A percentile compares a stretch with the other conserved stretches of the same genome.
Evolutionary conservation across 2,113 vertebrate genomes (phyloP).

Genomic region (Alethe castanea): DNA sequence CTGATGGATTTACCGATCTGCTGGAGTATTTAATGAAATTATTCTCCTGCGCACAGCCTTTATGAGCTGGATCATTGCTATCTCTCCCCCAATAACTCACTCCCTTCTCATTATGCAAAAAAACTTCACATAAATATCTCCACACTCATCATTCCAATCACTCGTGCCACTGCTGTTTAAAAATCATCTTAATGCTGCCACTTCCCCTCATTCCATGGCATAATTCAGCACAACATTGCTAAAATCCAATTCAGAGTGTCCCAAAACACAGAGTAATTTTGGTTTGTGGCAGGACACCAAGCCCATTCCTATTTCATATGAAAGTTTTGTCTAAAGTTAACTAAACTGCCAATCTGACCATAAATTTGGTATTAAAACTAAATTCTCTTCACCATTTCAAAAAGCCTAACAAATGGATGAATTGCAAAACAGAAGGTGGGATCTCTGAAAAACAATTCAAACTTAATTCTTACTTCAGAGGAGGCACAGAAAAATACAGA

Average conservation of each 20-base stretch:
- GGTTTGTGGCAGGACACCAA: not conserved
- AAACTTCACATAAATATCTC: not conserved
- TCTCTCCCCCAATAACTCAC: not conserved
- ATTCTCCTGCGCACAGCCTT: not conserved
- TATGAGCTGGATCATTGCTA: not conserved
- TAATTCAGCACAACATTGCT: not conserved
- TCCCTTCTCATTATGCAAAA: not conserved
- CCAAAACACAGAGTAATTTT: not conserved
- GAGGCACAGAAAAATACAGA: not conserved
- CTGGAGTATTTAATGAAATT: conserved; percentile 19
- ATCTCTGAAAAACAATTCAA: not conserved
- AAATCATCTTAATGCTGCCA: not conserved
- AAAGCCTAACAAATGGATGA: not conserved
- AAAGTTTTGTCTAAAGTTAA: not conserved
- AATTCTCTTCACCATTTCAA: not conserved
- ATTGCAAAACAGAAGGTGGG: not conserved
- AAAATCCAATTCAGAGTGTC: not conserved
- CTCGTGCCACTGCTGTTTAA: not conserved
- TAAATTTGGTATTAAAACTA: not conserved
- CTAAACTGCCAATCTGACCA: not conserved
- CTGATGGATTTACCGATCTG: conserved; percentile 35
- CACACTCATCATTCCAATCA: not conserved
- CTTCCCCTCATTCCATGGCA: not conserved
- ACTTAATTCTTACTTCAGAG: not conserved
- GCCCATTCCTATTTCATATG: not conserved